Percentiles rank a stretch among this genome's conserved stretches.
Conservation (phyloP, 2,888 invertebrate species). For the Nomada hirtipes region DNA sequence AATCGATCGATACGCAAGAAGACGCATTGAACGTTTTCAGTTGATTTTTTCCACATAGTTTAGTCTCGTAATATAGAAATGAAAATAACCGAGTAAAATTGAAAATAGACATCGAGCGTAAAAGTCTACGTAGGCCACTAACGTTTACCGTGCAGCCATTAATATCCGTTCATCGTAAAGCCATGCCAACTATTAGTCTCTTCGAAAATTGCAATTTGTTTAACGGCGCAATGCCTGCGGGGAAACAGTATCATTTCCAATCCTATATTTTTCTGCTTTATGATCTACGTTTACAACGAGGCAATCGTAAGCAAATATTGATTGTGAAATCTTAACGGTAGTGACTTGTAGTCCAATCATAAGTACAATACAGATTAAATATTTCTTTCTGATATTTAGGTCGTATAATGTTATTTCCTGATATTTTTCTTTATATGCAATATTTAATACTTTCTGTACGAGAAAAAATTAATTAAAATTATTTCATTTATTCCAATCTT, state of each 20-base stretch:
- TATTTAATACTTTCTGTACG: too few relatives aligned
- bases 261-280: background rate
- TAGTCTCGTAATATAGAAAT: background rate
- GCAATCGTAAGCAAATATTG: background rate
- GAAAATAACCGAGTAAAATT: slow-evolving; percentile 28
- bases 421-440: too few relatives aligned
- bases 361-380: background rate
- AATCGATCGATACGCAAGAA: background rate
- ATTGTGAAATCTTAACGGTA: background rate
- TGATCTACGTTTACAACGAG: background rate
- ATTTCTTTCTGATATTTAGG: background rate
- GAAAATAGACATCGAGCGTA: slow-evolving; percentile 17
- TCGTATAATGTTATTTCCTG: too few relatives aligned
- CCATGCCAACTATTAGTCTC: slow-evolving; percentile 22
- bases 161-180: slow-evolving; percentile 14
- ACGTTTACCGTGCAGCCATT: slow-evolving; percentile 7
- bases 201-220: slow-evolving; percentile 28
- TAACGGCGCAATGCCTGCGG: background rate
- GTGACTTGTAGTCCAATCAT: background rate
- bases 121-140: slow-evolving; percentile 18
- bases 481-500: background rate
- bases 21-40: too few relatives aligned
- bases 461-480: too few relatives aligned
- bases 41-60: background rate
- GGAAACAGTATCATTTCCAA: background rate